Percentiles rank a stretch among this genome's conserved stretches.
These are phyloP conservation scores for Lithophane semibrunnea DNA, from an alignment of 2,888 invertebrate species.

Conservation along the genomic window DNA sequence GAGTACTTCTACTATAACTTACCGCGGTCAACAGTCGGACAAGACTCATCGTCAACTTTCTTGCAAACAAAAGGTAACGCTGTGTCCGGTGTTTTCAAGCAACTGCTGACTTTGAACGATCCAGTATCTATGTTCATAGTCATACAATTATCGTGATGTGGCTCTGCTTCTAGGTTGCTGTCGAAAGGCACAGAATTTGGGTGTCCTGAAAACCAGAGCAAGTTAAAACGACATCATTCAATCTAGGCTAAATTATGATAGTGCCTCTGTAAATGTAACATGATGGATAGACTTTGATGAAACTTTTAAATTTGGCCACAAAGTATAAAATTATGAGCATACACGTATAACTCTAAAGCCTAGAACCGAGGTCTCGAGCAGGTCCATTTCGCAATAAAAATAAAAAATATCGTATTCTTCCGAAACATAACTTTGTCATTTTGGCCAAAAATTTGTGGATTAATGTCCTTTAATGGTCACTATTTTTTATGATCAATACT, in stretches of 20 bases:
- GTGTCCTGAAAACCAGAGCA: too few species aligned
- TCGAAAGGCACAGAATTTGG: not conserved
- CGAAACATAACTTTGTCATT: too few species aligned
- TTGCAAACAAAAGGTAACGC: constrained; percentile 65
- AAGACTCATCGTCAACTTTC: constrained; percentile 62
- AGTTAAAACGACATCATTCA: not conserved
- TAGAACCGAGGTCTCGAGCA: too few species aligned
- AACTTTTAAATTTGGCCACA: not conserved
- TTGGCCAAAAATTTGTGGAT: too few species aligned
- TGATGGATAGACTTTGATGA: not conserved
- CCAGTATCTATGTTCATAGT: constrained; percentile 61
- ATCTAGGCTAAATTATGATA: too few species aligned
- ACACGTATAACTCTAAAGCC: too few species aligned
- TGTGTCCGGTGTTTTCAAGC: not conserved
- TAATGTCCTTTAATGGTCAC: not conserved
- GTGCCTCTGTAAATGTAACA: not conserved
- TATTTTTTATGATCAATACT: not conserved
- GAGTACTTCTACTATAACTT: too few species aligned
- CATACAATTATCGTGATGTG: constrained; percentile 42
- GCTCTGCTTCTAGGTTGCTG: not conserved
- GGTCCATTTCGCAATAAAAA: too few species aligned
- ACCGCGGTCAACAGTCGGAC: constrained; percentile 69
- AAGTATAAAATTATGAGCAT: not conserved
- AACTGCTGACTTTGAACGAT: constrained; percentile 34
- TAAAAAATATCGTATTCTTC: too few species aligned